These are phyloP conservation scores for Troides oblongomaculatus DNA, from an alignment of 2,888 invertebrate species.

Conservation along the genomic window DNA sequence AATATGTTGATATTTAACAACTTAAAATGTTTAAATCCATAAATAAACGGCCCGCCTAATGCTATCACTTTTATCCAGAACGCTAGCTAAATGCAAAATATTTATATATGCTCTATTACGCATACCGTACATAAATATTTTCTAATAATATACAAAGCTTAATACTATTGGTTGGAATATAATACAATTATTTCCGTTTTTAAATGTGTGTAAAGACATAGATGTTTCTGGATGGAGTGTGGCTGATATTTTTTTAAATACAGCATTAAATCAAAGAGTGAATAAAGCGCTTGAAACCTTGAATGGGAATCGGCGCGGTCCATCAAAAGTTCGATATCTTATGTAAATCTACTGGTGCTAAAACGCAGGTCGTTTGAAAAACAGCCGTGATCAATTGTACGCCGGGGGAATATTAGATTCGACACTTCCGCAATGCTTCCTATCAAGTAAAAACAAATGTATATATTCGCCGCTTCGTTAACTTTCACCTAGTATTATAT, in stretches of 20 bases:
- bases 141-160: no score
- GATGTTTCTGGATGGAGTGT: neutral
- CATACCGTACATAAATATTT: no score
- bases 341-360: slow-evolving; percentile 47
- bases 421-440: slow-evolving; percentile 23
- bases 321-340: slow-evolving; percentile 57
- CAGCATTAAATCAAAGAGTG: slow-evolving; percentile 32
- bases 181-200: no score
- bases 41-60: no score
- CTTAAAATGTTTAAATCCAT: no score
- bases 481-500: slow-evolving; percentile 10
- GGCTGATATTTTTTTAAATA: slow-evolving; percentile 2
- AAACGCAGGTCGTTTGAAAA: slow-evolving; percentile 21
- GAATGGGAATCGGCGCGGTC: slow-evolving; percentile 50
- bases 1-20: no score
- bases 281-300: slow-evolving; percentile 46
- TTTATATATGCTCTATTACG: no score
- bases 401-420: slow-evolving; percentile 22
- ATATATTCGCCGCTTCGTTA: slow-evolving; percentile 1
- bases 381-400: slow-evolving; percentile 23
- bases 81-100: no score
- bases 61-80: no score
- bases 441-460: slow-evolving; percentile 9
- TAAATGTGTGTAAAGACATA: no score
- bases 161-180: no score